phyloP scores from a whole-genome alignment of 2,888 invertebrate genomes.

The Drosophila meridionalis region DNA sequence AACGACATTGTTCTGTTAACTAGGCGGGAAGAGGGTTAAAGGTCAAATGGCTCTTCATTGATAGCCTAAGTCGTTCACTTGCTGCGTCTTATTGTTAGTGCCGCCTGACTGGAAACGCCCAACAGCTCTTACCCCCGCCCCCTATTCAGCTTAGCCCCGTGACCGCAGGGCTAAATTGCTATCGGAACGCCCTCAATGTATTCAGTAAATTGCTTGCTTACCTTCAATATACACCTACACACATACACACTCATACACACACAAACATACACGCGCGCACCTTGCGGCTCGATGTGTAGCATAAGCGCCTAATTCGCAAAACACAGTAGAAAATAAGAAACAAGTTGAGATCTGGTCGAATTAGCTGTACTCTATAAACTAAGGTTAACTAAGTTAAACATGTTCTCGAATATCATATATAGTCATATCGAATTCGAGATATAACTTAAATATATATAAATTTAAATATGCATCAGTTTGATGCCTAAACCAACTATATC shows the following conservation, averaged over 20 bases:
- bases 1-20: constrained; percentile 41
- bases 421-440: no score
- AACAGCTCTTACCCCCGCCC: not conserved
- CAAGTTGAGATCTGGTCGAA: not conserved
- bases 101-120: constrained; percentile 52
- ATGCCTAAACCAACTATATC: not conserved
- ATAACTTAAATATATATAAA: no score
- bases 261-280: constrained; percentile 33
- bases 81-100: constrained; percentile 52
- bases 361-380: constrained; percentile 15
- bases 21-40: constrained; percentile 28
- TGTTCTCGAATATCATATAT: not conserved
- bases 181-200: constrained; percentile 55
- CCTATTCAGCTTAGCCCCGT: constrained; percentile 24
- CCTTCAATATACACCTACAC: constrained; percentile 22
- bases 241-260: constrained; percentile 24
- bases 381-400: not conserved
- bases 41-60: constrained; percentile 63
- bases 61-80: constrained; percentile 54
- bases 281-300: constrained; percentile 40
- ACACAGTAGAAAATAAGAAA: constrained; percentile 42
- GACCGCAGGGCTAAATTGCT: constrained; percentile 50
- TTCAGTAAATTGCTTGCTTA: constrained; percentile 72
- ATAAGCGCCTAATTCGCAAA: constrained; percentile 64
- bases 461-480: not conserved